phyloP scores from a whole-genome alignment of 2,113 vertebrate species.

The Cichladusa arquata region DNA sequence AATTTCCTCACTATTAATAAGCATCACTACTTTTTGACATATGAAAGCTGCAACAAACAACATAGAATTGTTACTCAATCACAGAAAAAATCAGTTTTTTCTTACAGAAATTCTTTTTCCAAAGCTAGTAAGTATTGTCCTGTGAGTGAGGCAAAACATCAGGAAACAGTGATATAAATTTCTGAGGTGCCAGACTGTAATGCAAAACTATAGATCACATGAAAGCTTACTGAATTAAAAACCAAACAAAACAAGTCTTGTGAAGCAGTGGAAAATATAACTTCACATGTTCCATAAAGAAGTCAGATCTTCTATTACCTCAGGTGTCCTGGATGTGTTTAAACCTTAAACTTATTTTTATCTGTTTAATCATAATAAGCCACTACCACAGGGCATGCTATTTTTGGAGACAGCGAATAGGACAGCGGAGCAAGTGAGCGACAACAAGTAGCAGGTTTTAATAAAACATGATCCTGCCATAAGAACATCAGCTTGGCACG shows the following conservation, averaged over 20 bases:
- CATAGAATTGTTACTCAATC: background rate
- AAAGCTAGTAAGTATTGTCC: background rate
- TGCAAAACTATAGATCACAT: background rate
- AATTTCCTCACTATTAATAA: background rate
- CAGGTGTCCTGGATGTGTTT: constrained; percentile 67
- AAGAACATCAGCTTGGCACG: background rate
- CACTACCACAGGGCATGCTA: constrained; percentile 66
- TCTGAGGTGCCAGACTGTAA: background rate
- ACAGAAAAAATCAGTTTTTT: background rate
- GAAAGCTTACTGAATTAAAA: constrained; percentile 57
- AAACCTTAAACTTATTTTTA: constrained; percentile 76
- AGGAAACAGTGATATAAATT: constrained; percentile 13
- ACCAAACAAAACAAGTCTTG: constrained; percentile 69
- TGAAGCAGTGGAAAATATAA: constrained; percentile 69
- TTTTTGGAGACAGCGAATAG: constrained; percentile 70
- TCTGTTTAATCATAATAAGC: constrained; percentile 74
- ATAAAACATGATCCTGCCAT: constrained; percentile 74
- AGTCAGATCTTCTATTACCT: constrained; percentile 65
- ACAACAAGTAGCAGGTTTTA: constrained; percentile 72
- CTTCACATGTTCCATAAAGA: constrained; percentile 68
- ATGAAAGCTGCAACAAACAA: background rate
- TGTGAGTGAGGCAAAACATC: background rate
- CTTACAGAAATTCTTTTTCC: background rate
- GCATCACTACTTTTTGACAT: background rate
- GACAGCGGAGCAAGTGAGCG: constrained; percentile 60